Evolutionary conservation across 1,140 invertebrate species (phyloP).

Genomic region (Ostrea edulis): DNA sequence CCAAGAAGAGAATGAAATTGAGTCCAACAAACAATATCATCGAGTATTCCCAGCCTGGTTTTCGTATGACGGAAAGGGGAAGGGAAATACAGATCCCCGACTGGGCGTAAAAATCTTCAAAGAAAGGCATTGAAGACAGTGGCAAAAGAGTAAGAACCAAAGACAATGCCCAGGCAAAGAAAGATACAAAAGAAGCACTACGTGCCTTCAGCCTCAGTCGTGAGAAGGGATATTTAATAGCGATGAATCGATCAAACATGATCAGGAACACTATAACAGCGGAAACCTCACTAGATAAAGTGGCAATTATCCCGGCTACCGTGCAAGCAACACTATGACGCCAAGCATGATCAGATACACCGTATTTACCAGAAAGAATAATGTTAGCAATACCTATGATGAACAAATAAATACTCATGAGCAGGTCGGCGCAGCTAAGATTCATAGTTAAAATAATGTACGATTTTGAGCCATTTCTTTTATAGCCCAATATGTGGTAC

Average conservation of each 20-base stretch:
- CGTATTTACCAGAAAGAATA: slow-evolving; percentile 81
- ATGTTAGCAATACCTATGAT: slow-evolving; percentile 82
- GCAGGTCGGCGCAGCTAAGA: slow-evolving; percentile 82
- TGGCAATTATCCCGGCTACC: slow-evolving; percentile 84
- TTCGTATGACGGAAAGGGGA: too few relatives aligned
- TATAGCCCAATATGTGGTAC: slow-evolving; percentile 80
- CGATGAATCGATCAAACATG: slow-evolving; percentile 67
- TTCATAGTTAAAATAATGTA: slow-evolving; percentile 84
- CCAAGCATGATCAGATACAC: slow-evolving; percentile 81
- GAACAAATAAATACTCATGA: slow-evolving; percentile 82
- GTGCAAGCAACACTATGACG: slow-evolving; percentile 81
- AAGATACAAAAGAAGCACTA: background rate
- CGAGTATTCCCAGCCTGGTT: too few relatives aligned
- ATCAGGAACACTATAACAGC: slow-evolving; percentile 77
- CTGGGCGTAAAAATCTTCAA: too few relatives aligned
- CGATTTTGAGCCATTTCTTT: slow-evolving; percentile 74
- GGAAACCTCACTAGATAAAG: slow-evolving; percentile 85
- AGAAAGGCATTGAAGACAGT: background rate
- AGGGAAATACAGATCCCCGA: too few relatives aligned
- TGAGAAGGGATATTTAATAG: slow-evolving; percentile 69
- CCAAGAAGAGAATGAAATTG: too few relatives aligned
- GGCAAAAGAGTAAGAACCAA: background rate
- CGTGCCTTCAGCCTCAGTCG: background rate
- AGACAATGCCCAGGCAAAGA: background rate
- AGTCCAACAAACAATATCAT: too few relatives aligned